Conservation (phyloP, 2,113 vertebrate genomes). For the Gambusia affinis region DNA sequence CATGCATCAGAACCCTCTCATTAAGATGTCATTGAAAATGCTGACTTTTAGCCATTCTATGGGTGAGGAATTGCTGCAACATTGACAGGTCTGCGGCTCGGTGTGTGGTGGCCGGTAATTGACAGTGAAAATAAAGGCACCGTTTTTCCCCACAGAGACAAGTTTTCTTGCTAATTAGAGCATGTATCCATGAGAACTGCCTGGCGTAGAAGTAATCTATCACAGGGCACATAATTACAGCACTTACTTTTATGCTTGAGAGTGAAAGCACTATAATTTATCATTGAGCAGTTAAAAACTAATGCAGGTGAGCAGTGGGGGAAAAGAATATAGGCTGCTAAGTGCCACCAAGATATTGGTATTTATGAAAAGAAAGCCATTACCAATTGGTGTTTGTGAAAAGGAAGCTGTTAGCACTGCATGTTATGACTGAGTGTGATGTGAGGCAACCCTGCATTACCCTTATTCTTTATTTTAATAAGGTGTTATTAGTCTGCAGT, state of each 20-base stretch:
- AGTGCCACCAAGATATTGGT: background rate
- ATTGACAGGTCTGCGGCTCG: conserved; percentile 15
- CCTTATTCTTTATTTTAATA: background rate
- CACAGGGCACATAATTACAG: conserved; percentile 30
- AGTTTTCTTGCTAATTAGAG: conserved; percentile 45
- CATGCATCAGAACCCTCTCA: conserved; percentile 28
- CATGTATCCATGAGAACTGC: conserved; percentile 11
- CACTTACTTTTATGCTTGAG: conserved; percentile 31
- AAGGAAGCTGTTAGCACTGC: background rate
- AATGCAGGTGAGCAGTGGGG: conserved; percentile 15
- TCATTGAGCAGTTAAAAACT: conserved; percentile 17
- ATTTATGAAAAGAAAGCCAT: conserved; percentile 13
- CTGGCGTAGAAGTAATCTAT: conserved; percentile 22
- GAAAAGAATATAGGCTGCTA: background rate
- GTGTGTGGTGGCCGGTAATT: conserved; percentile 30
- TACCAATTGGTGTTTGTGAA: conserved; percentile 1
- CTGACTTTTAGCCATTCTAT: conserved; percentile 41
- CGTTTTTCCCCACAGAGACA: conserved; percentile 29
- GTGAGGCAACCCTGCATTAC: background rate
- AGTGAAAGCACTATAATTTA: conserved; percentile 11
- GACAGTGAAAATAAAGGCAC: conserved; percentile 42
- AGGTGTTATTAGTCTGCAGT: background rate
- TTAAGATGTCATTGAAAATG: conserved; percentile 47
- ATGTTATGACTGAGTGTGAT: background rate
- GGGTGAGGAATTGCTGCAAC: conserved; percentile 11